These are phyloP conservation scores for Smittia aterrima DNA, from an alignment of 2,888 invertebrate species.

Conservation along the genomic window DNA sequence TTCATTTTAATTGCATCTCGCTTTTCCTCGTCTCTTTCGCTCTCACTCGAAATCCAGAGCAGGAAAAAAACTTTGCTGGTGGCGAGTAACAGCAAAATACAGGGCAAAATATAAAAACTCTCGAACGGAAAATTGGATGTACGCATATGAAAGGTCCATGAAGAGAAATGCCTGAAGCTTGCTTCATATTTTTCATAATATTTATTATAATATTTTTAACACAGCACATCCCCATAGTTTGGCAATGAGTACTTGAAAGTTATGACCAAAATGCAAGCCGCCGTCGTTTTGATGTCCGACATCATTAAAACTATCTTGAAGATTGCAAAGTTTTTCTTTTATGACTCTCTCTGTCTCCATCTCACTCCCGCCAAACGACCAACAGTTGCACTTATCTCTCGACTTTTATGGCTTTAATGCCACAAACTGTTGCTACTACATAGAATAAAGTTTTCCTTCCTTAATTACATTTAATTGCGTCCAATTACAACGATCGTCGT, in stretches of 20 bases:
- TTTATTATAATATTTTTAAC: not conserved
- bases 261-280: too few species aligned
- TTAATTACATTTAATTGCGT: constrained; percentile 37
- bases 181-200: constrained; percentile 28
- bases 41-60: not conserved
- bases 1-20: constrained; percentile 40
- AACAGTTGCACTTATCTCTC: constrained; percentile 30
- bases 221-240: not conserved
- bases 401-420: constrained; percentile 18
- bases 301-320: constrained; percentile 1
- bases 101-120: constrained; percentile 25
- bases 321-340: constrained; percentile 6
- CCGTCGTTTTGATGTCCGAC: not conserved
- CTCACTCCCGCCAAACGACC: constrained; percentile 10
- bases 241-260: too few species aligned
- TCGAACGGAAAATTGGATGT: constrained; percentile 39
- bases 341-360: not conserved
- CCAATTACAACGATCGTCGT: constrained; percentile 12
- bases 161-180: not conserved
- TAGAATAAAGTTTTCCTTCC: constrained; percentile 2
- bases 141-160: constrained; percentile 17
- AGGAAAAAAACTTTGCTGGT: constrained; percentile 3
- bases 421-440: constrained; percentile 33
- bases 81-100: constrained; percentile 6
- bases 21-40: constrained; percentile 21